phyloP scores from a whole-genome alignment of 2,888 invertebrate species.

The Sycophila texana region DNA sequence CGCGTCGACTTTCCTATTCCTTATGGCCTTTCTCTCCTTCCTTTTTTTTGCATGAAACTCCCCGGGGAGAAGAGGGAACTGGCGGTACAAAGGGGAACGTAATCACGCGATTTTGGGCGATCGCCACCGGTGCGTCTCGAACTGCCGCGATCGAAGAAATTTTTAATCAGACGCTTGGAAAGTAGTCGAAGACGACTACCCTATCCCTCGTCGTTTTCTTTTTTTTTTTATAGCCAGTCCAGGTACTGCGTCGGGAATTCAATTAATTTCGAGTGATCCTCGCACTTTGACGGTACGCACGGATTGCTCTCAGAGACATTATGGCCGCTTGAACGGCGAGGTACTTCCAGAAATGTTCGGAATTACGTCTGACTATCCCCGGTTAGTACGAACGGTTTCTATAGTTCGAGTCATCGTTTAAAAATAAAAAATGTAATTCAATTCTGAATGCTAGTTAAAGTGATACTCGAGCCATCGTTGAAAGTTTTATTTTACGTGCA shows the following conservation, averaged over 20 bases:
- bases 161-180: slow-evolving; percentile 29
- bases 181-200: neutral
- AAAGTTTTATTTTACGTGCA: too few species aligned
- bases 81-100: neutral
- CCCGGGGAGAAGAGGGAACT: neutral
- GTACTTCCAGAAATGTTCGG: neutral
- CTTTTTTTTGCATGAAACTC: neutral
- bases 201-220: neutral
- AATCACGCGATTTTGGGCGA: slow-evolving; percentile 4
- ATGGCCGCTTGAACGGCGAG: neutral
- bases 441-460: too few species aligned
- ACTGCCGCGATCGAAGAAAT: slow-evolving; percentile 15
- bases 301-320: slow-evolving; percentile 13
- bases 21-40: neutral
- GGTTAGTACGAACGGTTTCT: neutral
- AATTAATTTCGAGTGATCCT: slow-evolving; percentile 60
- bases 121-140: too few species aligned
- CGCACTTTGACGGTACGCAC: slow-evolving; percentile 27
- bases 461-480: too few species aligned
- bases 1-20: neutral
- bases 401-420: neutral
- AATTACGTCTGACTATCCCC: neutral
- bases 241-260: slow-evolving; percentile 49
- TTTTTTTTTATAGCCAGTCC: neutral
- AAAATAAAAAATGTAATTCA: too few species aligned